Evolutionary conservation across 2,113 vertebrate species (phyloP).

Genomic region (Lepus europaeus): DNA sequence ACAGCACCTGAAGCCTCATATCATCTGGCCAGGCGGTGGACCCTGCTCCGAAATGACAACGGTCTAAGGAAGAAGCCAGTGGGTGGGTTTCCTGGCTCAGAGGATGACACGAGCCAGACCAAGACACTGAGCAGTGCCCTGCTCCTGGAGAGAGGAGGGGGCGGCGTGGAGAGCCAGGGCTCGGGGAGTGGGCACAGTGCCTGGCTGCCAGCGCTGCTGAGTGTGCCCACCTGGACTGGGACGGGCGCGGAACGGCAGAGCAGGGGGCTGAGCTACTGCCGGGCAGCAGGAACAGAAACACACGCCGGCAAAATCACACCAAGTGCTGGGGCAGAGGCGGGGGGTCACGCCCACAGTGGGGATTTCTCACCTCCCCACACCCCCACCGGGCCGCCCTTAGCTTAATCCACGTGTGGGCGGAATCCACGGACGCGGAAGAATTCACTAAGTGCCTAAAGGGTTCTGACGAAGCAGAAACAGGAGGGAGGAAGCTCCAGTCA

Average conservation of each 20-base stretch:
- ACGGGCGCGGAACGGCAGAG: background rate
- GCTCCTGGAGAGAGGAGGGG: background rate
- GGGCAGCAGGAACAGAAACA: background rate
- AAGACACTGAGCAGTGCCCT: too few species aligned
- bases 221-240: background rate
- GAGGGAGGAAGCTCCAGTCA: background rate
- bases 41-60: background rate
- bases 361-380: background rate
- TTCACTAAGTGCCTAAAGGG: background rate
- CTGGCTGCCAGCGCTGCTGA: background rate
- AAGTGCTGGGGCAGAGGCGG: background rate
- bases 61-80: background rate
- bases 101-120: too few species aligned
- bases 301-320: background rate
- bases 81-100: background rate
- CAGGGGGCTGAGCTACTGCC: background rate
- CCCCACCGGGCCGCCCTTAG: background rate
- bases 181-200: background rate
- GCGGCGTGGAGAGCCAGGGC: fast-evolving
- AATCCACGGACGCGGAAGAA: background rate
- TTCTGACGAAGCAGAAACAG: background rate
- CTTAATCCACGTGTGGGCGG: too few species aligned
- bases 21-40: too few species aligned
- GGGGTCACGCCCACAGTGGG: background rate
- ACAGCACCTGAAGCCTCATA: background rate